phyloP scores from a whole-genome alignment of 2,797 vertebrate genomes.

The Myripristis jacobus region DNA sequence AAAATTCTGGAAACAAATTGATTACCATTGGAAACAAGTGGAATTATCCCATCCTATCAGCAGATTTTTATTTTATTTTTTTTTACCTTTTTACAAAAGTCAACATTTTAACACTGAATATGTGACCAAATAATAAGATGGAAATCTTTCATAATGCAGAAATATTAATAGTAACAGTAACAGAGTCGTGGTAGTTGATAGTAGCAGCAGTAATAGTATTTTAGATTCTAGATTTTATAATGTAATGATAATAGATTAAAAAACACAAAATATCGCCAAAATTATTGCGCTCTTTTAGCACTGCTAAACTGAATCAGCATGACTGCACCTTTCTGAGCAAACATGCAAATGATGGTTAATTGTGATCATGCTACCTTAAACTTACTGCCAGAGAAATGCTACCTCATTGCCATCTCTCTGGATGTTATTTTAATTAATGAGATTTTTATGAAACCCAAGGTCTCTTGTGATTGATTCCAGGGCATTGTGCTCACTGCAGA shows the following conservation, averaged over 20 bases:
- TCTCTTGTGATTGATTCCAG: slow-evolving; percentile 42
- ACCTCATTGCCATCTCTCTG: slow-evolving; percentile 36
- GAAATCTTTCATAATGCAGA: neutral
- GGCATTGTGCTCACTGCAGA: slow-evolving; percentile 20
- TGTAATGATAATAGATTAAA: too few species aligned
- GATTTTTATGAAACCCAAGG: slow-evolving; percentile 55
- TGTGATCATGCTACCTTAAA: slow-evolving; percentile 4
- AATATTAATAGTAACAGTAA: neutral
- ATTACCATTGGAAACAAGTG: too few species aligned
- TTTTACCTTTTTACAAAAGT: too few species aligned
- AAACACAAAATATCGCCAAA: slow-evolving; percentile 23
- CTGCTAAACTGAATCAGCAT: slow-evolving; percentile 43
- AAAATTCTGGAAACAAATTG: too few species aligned
- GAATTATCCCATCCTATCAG: too few species aligned
- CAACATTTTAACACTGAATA: too few species aligned
- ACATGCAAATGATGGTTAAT: slow-evolving; percentile 13
- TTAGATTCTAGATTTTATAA: too few species aligned
- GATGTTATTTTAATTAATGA: slow-evolving; percentile 48
- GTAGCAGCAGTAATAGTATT: neutral
- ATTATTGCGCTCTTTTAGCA: slow-evolving; percentile 29
- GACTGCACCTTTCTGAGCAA: slow-evolving; percentile 34
- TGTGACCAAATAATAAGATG: too few species aligned
- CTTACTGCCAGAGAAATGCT: neutral
- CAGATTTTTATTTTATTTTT: too few species aligned
- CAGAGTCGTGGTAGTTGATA: neutral